These are phyloP conservation scores for Pantherophis vulpinus DNA, from an alignment of 2,797 vertebrate species.

Conservation along the genomic window DNA sequence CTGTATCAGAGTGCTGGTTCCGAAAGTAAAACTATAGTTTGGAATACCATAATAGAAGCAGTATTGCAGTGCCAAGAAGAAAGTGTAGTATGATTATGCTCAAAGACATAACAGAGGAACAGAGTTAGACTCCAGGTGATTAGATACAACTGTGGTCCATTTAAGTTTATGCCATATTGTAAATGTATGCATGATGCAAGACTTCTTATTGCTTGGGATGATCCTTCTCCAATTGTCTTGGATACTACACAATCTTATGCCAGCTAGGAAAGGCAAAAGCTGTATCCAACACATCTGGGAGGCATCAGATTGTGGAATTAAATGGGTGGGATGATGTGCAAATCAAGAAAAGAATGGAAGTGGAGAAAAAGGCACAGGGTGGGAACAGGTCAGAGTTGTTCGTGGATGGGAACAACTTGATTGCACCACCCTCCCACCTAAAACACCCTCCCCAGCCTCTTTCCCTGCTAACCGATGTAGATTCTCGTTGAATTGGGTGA, in stretches of 20 bases:
- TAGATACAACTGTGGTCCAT: not conserved
- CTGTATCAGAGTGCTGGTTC: not conserved
- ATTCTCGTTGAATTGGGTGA: conserved; percentile 69
- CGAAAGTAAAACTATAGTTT: not conserved
- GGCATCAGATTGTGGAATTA: not conserved
- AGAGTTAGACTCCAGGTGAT: not conserved
- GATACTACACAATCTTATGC: not conserved
- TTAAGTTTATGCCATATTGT: not conserved
- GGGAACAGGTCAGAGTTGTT: not conserved
- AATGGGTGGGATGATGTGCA: not conserved
- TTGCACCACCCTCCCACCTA: not conserved
- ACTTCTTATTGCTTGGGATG: not conserved
- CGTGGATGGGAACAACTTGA: not conserved
- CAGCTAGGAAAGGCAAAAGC: not conserved
- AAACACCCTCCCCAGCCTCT: not conserved
- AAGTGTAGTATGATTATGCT: not conserved
- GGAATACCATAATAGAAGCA: not conserved
- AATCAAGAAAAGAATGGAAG: not conserved
- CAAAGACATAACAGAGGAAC: not conserved
- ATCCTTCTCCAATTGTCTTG: not conserved
- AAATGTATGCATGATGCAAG: not conserved
- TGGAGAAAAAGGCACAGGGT: not conserved
- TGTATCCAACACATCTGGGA: not conserved
- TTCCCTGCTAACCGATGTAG: conserved; percentile 75
- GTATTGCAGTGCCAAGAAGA: not conserved